Conservation (phyloP, 2,888 invertebrate species). For the Scaptomyza reducta region DNA sequence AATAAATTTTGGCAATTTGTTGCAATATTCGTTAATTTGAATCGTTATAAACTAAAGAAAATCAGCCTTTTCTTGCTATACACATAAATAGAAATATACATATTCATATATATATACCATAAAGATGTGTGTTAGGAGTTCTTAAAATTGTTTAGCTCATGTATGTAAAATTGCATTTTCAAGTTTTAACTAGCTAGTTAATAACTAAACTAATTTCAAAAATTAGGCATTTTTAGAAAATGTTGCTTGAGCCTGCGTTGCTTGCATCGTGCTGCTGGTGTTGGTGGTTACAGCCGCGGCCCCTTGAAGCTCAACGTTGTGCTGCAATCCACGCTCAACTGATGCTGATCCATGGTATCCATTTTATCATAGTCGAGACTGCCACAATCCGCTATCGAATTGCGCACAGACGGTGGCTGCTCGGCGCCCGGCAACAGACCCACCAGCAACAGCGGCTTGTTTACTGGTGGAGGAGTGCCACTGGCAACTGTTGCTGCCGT, state of each 20-base stretch:
- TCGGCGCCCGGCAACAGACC: conserved; percentile 70
- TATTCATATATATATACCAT: conserved; percentile 25
- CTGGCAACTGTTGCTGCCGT: conserved; percentile 26
- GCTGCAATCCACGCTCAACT: conserved; percentile 63
- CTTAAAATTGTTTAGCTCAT: conserved; percentile 3
- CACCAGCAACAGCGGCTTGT: conserved; percentile 69
- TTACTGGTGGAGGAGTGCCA: conserved; percentile 37
- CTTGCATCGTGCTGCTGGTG: conserved; percentile 12
- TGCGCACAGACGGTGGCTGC: conserved; percentile 75
- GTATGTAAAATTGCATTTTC: conserved; percentile 19
- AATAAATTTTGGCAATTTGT: conserved; percentile 81
- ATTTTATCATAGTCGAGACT: conserved; percentile 52
- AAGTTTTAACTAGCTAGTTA: conserved; percentile 21
- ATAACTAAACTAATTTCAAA: no score
- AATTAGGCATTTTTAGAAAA: conserved; percentile 26
- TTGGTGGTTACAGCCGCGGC: conserved; percentile 73
- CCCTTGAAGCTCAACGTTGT: conserved; percentile 70
- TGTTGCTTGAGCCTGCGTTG: conserved; percentile 52
- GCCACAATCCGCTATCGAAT: conserved; percentile 80
- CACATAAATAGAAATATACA: conserved; percentile 66
- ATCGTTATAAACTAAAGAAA: conserved; percentile 76
- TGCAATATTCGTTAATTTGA: conserved; percentile 64
- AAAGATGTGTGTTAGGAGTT: conserved; percentile 14
- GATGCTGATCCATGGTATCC: conserved; percentile 68
- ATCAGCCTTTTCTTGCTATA: conserved; percentile 81